Percentiles rank a stretch among this genome's conserved stretches.
Evolutionary conservation across 2,797 vertebrate genomes (phyloP).

Genomic region (Botia kubotai): DNA sequence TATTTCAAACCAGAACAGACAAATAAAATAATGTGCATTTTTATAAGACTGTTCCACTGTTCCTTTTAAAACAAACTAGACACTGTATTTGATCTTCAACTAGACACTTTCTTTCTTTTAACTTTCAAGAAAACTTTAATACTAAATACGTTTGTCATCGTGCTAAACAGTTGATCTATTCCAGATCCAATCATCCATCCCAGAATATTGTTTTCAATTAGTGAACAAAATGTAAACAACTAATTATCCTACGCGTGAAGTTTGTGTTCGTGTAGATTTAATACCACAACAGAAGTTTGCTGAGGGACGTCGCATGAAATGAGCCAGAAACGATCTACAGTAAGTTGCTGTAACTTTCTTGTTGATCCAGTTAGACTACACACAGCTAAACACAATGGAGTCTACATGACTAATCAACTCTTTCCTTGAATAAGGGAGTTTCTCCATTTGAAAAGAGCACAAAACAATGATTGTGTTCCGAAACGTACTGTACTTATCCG

Average conservation of each 20-base stretch:
- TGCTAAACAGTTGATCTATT: too few species aligned
- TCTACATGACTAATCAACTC: not conserved
- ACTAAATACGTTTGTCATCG: too few species aligned
- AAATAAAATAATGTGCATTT: too few species aligned
- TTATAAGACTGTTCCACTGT: too few species aligned
- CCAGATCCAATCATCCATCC: too few species aligned
- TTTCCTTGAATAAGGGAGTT: not conserved
- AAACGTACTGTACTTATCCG: not conserved
- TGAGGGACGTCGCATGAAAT: not conserved
- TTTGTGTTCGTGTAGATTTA: not conserved
- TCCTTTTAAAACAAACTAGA: too few species aligned
- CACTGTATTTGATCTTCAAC: too few species aligned
- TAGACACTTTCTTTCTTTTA: too few species aligned
- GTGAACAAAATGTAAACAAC: too few species aligned
- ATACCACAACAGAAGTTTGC: not conserved
- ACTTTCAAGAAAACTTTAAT: too few species aligned
- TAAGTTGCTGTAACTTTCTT: constrained; percentile 7
- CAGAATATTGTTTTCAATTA: too few species aligned
- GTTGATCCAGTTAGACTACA: constrained; percentile 28
- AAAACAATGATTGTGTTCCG: not conserved
- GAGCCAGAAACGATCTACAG: not conserved
- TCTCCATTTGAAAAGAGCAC: not conserved
- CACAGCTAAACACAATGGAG: not conserved
- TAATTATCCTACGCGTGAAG: too few species aligned
- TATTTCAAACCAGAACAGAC: not conserved